A percentile compares a stretch with the other conserved stretches of the same genome.
Evolutionary conservation across 2,888 invertebrate genomes (phyloP).

Genomic region (Cristatella mucedo): DNA sequence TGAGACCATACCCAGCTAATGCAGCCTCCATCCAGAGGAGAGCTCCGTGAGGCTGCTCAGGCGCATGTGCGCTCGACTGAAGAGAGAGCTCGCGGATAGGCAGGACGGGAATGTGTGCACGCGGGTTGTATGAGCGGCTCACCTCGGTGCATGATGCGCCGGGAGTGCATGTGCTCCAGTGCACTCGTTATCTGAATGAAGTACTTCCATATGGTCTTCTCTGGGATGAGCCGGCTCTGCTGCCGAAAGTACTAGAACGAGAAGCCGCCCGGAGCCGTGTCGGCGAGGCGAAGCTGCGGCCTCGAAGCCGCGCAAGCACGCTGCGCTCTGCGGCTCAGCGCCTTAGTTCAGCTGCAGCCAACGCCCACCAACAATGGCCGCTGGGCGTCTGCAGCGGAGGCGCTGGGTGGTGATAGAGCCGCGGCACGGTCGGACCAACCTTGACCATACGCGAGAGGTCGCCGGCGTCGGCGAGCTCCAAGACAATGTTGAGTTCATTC

Average conservation of each 20-base stretch:
- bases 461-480: constrained; percentile 47
- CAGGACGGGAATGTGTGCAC: no score
- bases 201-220: constrained; percentile 51
- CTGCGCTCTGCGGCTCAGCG: no score
- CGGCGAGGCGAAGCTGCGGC: no score
- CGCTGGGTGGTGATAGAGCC: not conserved
- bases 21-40: no score
- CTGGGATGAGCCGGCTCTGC: constrained; percentile 45
- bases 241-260: constrained; percentile 42
- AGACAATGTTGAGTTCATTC: constrained; percentile 44
- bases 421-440: constrained; percentile 14
- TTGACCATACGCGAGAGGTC: constrained; percentile 44
- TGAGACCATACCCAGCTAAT: no score
- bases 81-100: no score
- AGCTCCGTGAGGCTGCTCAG: no score
- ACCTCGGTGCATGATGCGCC: constrained; percentile 52
- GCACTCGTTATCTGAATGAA: constrained; percentile 50
- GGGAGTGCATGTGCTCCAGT: constrained; percentile 49
- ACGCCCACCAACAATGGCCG: not conserved
- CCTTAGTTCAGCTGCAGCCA: no score
- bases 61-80: no score
- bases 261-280: no score
- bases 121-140: constrained; percentile 10
- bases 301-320: no score
- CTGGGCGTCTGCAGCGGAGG: not conserved